Evolutionary conservation across 2,888 invertebrate species (phyloP).

Genomic region (Eurytoma adleriae): DNA sequence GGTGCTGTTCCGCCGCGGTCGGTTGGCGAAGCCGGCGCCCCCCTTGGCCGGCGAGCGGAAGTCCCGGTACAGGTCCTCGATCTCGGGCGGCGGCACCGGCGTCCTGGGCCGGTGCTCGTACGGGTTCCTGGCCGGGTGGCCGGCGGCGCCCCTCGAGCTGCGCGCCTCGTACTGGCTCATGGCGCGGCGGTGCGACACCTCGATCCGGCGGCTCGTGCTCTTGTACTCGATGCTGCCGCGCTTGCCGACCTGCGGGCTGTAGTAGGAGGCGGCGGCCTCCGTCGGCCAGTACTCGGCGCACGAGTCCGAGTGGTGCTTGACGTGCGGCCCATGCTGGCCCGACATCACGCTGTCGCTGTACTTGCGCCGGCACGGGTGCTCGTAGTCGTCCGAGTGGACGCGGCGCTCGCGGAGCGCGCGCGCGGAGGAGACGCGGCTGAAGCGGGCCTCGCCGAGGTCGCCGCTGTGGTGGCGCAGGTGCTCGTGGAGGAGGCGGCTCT

Average conservation of each 20-base stretch:
- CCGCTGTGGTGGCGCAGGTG: constrained; percentile 60
- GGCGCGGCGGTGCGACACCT: constrained; percentile 63
- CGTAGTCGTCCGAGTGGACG: constrained; percentile 68
- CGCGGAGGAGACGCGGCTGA: not conserved
- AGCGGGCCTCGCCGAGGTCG: constrained; percentile 13
- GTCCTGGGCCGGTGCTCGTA: constrained; percentile 60
- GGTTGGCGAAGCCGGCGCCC: constrained; percentile 46
- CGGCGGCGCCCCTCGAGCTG: constrained; percentile 25
- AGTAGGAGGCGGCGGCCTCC: constrained; percentile 8
- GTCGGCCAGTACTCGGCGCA: constrained; percentile 42
- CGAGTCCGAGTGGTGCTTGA: constrained; percentile 56
- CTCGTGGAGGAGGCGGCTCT: constrained; percentile 57
- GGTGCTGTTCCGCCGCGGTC: constrained; percentile 66
- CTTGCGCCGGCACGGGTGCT: constrained; percentile 56
- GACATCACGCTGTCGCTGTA: constrained; percentile 42
- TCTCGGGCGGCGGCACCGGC: constrained; percentile 59
- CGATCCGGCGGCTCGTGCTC: constrained; percentile 54
- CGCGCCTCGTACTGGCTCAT: constrained; percentile 65
- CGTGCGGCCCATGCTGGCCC: constrained; percentile 34
- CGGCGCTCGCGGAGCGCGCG: constrained; percentile 60
- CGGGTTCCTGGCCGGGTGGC: constrained; percentile 63
- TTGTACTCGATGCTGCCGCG: constrained; percentile 63
- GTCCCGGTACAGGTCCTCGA: constrained; percentile 56
- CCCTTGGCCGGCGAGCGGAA: constrained; percentile 29
- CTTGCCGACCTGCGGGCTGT: constrained; percentile 51